Conservation (phyloP, 1,140 invertebrate genomes). For the Thrips palmi region DNA sequence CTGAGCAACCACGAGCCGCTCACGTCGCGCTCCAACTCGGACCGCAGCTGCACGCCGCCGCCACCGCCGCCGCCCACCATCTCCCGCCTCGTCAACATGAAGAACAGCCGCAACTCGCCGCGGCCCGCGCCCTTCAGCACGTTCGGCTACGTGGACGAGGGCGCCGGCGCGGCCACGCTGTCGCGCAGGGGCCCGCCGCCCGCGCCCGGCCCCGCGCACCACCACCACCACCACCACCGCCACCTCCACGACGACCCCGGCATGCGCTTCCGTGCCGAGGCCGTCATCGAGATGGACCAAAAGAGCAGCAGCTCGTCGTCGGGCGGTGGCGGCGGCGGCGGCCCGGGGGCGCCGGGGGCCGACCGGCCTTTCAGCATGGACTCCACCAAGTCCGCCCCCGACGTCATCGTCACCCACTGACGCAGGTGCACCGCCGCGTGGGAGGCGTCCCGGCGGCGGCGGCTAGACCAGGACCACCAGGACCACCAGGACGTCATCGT, state of each 20-base stretch:
- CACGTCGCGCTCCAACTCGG: slow-evolving; percentile 12
- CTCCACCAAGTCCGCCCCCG: slow-evolving; percentile 67
- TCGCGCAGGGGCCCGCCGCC: slow-evolving; percentile 14
- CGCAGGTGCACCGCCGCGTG: too few species aligned
- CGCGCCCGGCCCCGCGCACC: too few species aligned
- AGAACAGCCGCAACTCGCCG: slow-evolving; percentile 11
- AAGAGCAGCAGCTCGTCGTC: too few species aligned
- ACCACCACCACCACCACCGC: slow-evolving; percentile 16
- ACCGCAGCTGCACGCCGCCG: slow-evolving; percentile 14
- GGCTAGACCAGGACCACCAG: too few species aligned
- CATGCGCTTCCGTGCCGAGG: slow-evolving; percentile 34
- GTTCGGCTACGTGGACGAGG: slow-evolving; percentile 33
- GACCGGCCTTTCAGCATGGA: slow-evolving; percentile 45
- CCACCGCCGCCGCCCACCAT: slow-evolving; percentile 16
- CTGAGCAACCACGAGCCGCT: slow-evolving; percentile 13
- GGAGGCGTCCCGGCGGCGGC: too few species aligned
- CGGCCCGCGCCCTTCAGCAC: slow-evolving; percentile 26
- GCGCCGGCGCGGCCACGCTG: slow-evolving; percentile 20
- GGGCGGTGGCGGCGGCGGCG: slow-evolving; percentile 10
- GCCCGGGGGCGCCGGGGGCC: slow-evolving; percentile 6
- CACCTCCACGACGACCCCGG: slow-evolving; percentile 21
- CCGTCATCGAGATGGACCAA: slow-evolving; percentile 42
- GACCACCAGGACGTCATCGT: too few species aligned
- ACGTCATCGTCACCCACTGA: slow-evolving; percentile 73
- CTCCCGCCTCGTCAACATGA: slow-evolving; percentile 13